Evolutionary conservation across 2,888 invertebrate species (phyloP).

Genomic region (Hyposoter dolosus): DNA sequence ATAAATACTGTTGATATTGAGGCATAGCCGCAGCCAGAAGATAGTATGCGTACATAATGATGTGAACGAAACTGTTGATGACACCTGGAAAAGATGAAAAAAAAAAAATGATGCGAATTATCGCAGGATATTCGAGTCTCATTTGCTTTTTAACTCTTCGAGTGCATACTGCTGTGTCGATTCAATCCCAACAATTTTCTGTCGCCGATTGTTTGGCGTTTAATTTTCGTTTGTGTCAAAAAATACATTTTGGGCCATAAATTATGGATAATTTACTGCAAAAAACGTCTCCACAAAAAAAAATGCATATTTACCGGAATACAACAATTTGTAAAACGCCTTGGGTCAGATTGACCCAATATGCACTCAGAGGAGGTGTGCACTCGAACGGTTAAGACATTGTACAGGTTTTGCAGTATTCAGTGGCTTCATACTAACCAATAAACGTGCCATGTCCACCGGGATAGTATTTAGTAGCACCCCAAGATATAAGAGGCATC

Average conservation of each 20-base stretch:
- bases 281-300: too few relatives aligned
- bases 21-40: slow-evolving; percentile 96
- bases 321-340: too few relatives aligned
- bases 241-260: too few relatives aligned
- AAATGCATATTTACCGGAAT: too few relatives aligned
- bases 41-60: slow-evolving; percentile 97
- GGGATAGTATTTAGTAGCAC: slow-evolving; percentile 93
- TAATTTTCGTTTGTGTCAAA: too few relatives aligned
- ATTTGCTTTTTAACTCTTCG: too few relatives aligned
- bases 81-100: slow-evolving; percentile 86
- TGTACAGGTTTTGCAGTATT: background rate
- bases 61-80: slow-evolving; percentile 97
- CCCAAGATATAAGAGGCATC: slow-evolving; percentile 98
- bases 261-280: too few relatives aligned
- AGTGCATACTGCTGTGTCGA: too few relatives aligned
- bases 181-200: background rate
- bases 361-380: too few relatives aligned
- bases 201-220: background rate
- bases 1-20: slow-evolving; percentile 93
- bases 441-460: slow-evolving; percentile 97
- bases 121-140: background rate
- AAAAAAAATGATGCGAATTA: background rate
- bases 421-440: slow-evolving; percentile 79
- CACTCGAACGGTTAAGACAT: background rate
- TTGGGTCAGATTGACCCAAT: too few relatives aligned